phyloP scores from a whole-genome alignment of 2,113 vertebrate species.

The Bettongia penicillata region DNA sequence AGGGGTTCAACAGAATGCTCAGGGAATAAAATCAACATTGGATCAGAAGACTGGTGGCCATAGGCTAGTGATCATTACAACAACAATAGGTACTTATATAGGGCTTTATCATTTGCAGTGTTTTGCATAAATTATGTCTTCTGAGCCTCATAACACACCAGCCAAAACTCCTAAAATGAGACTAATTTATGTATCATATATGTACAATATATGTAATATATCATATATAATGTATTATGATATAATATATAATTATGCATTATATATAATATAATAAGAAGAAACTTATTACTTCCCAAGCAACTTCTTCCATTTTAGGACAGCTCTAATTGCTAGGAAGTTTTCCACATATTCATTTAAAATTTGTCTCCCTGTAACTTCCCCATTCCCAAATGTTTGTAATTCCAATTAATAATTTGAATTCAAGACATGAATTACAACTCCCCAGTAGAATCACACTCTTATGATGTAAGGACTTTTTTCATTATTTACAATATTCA shows the following conservation, averaged over 20 bases:
- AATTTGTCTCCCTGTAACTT: not conserved
- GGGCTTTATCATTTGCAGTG: not conserved
- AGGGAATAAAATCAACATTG: no score
- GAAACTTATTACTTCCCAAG: not conserved
- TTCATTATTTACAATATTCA: not conserved
- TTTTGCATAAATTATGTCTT: not conserved
- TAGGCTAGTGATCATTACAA: not conserved
- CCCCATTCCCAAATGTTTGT: not conserved
- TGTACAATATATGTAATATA: no score
- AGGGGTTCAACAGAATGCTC: no score
- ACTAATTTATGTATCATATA: no score
- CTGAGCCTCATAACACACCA: not conserved
- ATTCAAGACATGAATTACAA: not conserved
- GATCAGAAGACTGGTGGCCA: not conserved
- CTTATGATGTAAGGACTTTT: not conserved
- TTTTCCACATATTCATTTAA: not conserved
- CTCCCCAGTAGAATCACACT: not conserved
- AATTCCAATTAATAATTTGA: not conserved
- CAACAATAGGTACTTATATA: not conserved
- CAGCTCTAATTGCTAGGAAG: not conserved
- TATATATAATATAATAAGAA: no score
- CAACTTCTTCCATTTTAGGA: not conserved
- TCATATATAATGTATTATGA: no score
- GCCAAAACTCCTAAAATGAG: not conserved
- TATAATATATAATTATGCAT: no score